Evolutionary conservation across 2,113 vertebrate species (phyloP), one percentile per base, ranked within the genome.

Genomic region (Raja brachyura): DNA sequence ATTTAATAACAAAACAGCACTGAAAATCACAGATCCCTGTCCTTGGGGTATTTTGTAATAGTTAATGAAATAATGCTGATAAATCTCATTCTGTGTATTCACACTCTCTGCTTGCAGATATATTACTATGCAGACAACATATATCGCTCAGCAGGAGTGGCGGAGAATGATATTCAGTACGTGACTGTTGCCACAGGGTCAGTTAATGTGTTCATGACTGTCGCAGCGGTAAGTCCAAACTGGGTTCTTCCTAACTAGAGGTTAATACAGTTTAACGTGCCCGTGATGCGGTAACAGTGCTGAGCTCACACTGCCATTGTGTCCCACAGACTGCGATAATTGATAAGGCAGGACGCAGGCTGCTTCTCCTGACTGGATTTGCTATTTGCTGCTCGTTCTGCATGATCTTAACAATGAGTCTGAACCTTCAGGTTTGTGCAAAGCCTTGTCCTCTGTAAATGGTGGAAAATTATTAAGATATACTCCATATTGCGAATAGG

Each of bases 81-180:
- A 70, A 90, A 70, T 73, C 18, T 13, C 3, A 0, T 3, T 39
- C n/a, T 73, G 66, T 92, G 25, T 33, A 22, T 14, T 4, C 39
- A 48, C 68, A 48, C 48, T 48, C 73, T 74, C 33, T 74, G 20
- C 54, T 93, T 93, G 76, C 95, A 99, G 98, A 97, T 99, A 75
- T 99, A 99, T 95, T 99, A 99, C 95, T 99, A 99, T 0, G 97
- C 98, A 0, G 96, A 99, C 94, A 95, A 94, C 59, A 99, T 99
- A 94, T 99, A 98, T 28, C 3, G 63, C 81, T 95, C 94, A 0
- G 97, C 98, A 0, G 98, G 98, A 0, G 97, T 99, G 81, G 31
- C 70, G 0, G 5, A 11, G 0, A 81, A 74, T 0, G 94, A 96
- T 0, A 94, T 99, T 78, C 98, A 99, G 77, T 99, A 96, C 0